Conservation (phyloP, 2,113 vertebrate species). For the Oceanodroma tethys region DNA sequence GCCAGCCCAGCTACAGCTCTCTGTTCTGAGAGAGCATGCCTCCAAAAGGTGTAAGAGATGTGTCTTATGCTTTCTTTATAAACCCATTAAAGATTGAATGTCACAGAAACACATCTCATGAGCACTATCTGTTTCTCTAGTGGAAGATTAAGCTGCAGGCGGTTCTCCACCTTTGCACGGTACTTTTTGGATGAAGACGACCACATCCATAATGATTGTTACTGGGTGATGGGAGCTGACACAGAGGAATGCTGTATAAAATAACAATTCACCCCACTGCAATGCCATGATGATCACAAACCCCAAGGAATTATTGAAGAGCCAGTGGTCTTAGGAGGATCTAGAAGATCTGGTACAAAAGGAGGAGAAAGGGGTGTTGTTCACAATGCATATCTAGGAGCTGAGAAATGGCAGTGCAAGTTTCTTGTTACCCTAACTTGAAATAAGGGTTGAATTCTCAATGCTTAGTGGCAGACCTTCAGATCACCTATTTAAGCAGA, state of each 20-base stretch:
- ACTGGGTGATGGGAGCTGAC: background rate
- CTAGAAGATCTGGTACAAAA: background rate
- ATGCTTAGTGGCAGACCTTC: background rate
- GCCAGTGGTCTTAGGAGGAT: background rate
- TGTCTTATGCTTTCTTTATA: background rate
- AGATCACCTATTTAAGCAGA: background rate
- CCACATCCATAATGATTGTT: background rate
- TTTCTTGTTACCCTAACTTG: background rate
- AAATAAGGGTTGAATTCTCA: background rate
- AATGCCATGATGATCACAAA: background rate
- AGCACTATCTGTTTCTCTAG: background rate
- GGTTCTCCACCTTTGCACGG: background rate
- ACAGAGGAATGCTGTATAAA: background rate
- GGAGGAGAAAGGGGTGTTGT: background rate
- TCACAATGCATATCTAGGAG: background rate
- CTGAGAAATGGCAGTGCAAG: background rate
- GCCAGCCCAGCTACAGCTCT: background rate
- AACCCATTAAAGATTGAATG: background rate
- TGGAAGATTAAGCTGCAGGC: background rate
- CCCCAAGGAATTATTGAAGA: background rate
- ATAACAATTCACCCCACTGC: background rate
- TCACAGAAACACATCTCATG: background rate
- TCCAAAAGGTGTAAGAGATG: background rate
- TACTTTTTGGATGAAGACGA: background rate
- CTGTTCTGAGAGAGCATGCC: accelerated